Conservation (phyloP, 2,797 vertebrate species). For the Acanthornis magna region DNA sequence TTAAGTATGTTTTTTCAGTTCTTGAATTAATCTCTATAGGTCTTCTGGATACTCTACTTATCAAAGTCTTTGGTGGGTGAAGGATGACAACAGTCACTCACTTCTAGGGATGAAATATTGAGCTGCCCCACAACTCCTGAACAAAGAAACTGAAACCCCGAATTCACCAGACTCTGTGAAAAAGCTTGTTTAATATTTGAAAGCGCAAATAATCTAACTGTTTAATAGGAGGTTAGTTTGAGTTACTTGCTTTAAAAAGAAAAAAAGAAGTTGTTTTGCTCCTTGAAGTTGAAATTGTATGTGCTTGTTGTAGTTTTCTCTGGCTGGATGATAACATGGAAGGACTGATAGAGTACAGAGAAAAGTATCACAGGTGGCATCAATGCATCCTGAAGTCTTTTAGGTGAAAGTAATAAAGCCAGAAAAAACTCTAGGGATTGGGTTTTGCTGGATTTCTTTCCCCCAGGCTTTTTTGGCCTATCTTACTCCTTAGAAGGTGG, state of each 20-base stretch:
- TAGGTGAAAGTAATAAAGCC: neutral
- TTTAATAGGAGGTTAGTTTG: neutral
- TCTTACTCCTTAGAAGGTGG: neutral
- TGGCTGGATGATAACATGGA: neutral
- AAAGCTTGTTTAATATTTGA: neutral
- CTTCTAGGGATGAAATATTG: rapidly evolving
- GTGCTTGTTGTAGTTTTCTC: neutral
- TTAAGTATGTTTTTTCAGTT: neutral
- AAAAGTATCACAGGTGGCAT: neutral
- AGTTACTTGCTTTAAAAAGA: neutral
- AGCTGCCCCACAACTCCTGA: neutral
- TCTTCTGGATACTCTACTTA: neutral
- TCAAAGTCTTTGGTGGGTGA: neutral
- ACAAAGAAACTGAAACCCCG: neutral
- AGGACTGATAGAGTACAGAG: neutral
- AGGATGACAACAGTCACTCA: neutral
- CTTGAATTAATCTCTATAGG: neutral
- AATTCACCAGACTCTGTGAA: neutral
- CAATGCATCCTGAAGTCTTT: neutral
- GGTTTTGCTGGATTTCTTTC: neutral
- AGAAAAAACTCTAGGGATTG: neutral
- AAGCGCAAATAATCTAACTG: neutral
- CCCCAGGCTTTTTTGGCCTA: neutral
- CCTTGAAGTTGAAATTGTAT: neutral
- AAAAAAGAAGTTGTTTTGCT: neutral